Evolutionary conservation across 37 sponge, comb jelly and placozoan genomes (phyloP).

Genomic region (Mnemiopsis leidyi): DNA sequence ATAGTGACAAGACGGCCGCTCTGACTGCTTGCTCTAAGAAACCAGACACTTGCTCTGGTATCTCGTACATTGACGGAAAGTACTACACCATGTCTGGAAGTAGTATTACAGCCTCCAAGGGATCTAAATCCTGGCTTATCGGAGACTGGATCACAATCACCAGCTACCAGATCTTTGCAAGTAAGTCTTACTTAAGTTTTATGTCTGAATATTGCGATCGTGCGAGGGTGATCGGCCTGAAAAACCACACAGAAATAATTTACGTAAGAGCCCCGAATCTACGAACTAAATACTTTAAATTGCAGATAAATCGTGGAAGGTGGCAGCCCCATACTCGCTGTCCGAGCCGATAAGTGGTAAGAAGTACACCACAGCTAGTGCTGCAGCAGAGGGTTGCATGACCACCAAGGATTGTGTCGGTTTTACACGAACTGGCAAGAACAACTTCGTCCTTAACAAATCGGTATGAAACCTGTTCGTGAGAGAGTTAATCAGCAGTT

Average conservation of each 20-base stretch:
- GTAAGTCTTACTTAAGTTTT: too few species aligned
- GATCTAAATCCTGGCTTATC: neutral
- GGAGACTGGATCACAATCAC: constrained; percentile 1
- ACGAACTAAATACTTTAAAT: neutral
- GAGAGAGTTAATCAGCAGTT: neutral
- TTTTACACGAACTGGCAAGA: neutral
- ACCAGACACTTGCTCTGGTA: neutral
- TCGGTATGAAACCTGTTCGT: neutral
- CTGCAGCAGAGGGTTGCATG: neutral
- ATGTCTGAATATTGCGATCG: too few species aligned
- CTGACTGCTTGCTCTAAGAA: neutral
- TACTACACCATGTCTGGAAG: neutral
- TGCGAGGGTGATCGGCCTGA: too few species aligned
- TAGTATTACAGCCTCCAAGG: neutral
- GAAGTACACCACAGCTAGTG: neutral
- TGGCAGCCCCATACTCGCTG: neutral
- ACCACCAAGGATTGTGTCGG: neutral
- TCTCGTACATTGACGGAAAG: neutral
- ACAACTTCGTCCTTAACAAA: neutral
- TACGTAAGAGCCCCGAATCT: neutral
- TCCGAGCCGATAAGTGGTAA: neutral
- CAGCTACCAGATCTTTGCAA: neutral
- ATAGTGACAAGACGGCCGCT: neutral
- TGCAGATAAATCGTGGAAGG: neutral
- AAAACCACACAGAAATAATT: too few species aligned